Conservation (phyloP, 2,113 vertebrate genomes). For the Vanacampus margaritifer region DNA sequence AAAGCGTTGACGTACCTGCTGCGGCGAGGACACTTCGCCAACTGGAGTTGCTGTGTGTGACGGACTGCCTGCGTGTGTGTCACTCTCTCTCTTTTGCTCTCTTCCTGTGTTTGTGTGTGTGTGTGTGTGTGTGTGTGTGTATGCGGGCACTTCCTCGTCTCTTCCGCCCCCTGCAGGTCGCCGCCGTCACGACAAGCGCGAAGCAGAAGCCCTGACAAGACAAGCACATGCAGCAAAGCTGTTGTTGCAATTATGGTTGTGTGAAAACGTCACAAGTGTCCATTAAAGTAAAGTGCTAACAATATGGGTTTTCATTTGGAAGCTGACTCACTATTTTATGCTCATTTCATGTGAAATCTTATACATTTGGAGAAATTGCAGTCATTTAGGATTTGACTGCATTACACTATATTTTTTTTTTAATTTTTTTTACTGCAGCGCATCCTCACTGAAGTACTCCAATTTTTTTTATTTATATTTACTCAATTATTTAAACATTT, state of each 20-base stretch:
- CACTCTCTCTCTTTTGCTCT: slow-evolving; percentile 8
- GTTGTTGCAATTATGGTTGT: neutral
- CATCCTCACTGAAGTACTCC: too few species aligned
- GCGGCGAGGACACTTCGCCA: slow-evolving; percentile 58
- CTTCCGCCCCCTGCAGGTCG: slow-evolving; percentile 70
- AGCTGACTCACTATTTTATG: neutral
- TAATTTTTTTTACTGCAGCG: neutral
- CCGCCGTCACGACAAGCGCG: slow-evolving; percentile 28
- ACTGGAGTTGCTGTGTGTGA: slow-evolving; percentile 51
- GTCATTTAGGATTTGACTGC: neutral
- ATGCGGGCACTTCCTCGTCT: slow-evolving; percentile 77
- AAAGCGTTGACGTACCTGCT: slow-evolving; percentile 64
- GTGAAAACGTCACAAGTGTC: neutral
- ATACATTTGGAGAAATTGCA: neutral
- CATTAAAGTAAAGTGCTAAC: neutral
- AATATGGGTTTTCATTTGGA: neutral
- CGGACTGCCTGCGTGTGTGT: slow-evolving; percentile 15
- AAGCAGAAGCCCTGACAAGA: neutral
- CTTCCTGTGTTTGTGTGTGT: slow-evolving; percentile 11
- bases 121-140: slow-evolving; percentile 44
- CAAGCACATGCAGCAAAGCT: neutral
- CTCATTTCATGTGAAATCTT: neutral
- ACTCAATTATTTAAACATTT: too few species aligned
- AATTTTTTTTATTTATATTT: too few species aligned
- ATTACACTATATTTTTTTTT: neutral